Base-by-base conservation (phyloP, 2,797 vertebrate species). In the Caiman crocodilus region DNA sequence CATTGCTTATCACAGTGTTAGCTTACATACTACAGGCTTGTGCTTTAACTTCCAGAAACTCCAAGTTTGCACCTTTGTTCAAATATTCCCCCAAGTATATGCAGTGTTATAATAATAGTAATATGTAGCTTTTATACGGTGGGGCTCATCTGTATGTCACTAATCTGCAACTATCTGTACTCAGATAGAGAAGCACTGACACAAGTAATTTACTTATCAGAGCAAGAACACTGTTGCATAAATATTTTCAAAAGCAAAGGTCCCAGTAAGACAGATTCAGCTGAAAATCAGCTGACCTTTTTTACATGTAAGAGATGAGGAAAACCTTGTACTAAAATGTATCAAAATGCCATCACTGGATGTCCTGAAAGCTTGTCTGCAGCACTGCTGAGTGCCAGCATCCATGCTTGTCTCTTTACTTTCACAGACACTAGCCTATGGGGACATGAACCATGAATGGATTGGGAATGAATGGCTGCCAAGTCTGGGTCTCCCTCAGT, bases 391-490 rank as follows among this genome's bases (percentile, higher is more conserved):
- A 74, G 56, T 12, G 16, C 65, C 74, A 30, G 28, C 60, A 81
- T 88, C 85, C 17, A 30, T 50, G 50, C 76, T 83, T 82, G 35
- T 85, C 77, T 67, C 0, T 93, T 84, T 82, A 5, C 93, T 88
- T 95, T 85, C 28, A 14, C 96, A 99, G 98, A 99, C 98, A 0
- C 87, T 99, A 95, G 98, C 98, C 35, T 99, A 99, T 3, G 98
- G 98, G 56, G 98, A 99, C 94, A 99, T 99, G 98, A 99, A 98
- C 91, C 98, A 99, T 0, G 98, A 99, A 90, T 99, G 98, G 98
- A 98, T 99, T 76, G 98, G 98, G 32, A 99, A 99, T 0, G 98
- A 99, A 90, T 99, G 98, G 98, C 97, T 99, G 75, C 98, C 98
- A 89, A 98, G 98, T 94, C 95, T 99, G 91, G 98, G 98, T 2